Evolutionary conservation across 2,888 invertebrate genomes (phyloP), one percentile per base, ranked within the genome.

Genomic region (Dasysyrphus tricinctus): DNA sequence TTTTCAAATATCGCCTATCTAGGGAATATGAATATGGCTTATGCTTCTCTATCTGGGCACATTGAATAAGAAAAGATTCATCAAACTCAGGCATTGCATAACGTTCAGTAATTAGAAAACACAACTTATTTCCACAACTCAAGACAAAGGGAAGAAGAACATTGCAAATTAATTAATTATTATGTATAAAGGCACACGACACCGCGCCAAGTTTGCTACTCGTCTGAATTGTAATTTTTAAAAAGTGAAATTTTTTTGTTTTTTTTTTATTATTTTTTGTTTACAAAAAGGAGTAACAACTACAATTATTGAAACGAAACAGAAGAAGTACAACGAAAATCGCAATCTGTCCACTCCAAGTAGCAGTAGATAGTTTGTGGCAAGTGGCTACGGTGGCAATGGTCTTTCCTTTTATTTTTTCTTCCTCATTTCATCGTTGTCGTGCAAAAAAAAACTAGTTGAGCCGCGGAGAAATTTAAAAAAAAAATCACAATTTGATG

Each of bases 21-120:
- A 84, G 79, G 37, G 90, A 90, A 88, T 91, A 91, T 56, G 91
- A 91, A 75, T 90, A 90, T 80, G 90, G 88, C 87, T 89, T 90
- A 88, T 90, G 90, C 70, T 90, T 90, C 80, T 92, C 91, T 34
- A 90, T 90, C 56, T 90, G 88, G 76, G 90, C 92, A 79, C 91
- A 92, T 87, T 91, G 91, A 82, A 89, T 90, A 79, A 92, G 88
- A 89, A 92, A 92, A 88, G 92, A 89, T 89, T 92, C 92, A 90
- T 92, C 92, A 89, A 92, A 92, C 83, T 91, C 89, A 89, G 92
- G 92, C 90, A 91, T 92, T 91, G 90, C 91, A 91, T 91, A 91
- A 91, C 89, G 83, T 77, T 54, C 59, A 56, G 12, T 49, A 34
- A 37, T 78, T 74, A 70, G 59, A 75, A 69, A 59, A 75, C 32